Percentiles rank a stretch among this genome's conserved stretches.
phyloP scores from a whole-genome alignment of 2,888 invertebrate species.

The Yponomeuta evonymella region DNA sequence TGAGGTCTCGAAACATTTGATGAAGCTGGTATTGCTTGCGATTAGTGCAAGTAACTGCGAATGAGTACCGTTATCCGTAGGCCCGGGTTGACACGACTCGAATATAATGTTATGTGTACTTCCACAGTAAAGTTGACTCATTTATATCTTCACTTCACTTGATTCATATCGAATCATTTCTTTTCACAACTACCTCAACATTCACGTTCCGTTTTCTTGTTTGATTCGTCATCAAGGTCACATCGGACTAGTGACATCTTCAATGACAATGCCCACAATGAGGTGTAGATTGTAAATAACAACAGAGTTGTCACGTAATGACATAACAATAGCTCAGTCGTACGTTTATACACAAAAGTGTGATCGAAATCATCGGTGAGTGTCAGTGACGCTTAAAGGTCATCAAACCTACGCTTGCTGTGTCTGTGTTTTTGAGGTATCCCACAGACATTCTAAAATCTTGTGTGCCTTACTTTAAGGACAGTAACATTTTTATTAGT shows the following conservation, averaged over 20 bases:
- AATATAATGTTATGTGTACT: not conserved
- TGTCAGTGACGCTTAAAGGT: constrained; percentile 14
- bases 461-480: not conserved
- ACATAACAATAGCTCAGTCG: constrained; percentile 8
- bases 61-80: constrained; percentile 7
- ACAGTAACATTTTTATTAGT: constrained; percentile 2
- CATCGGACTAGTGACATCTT: not conserved
- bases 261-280: not conserved
- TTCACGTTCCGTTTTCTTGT: not conserved
- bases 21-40: not conserved
- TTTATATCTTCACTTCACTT: constrained; percentile 3
- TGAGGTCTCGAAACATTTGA: constrained; percentile 12
- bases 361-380: not conserved
- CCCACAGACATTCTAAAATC: not conserved
- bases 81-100: constrained; percentile 3
- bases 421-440: not conserved
- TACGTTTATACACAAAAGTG: not conserved
- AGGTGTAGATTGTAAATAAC: not conserved
- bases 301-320: not conserved
- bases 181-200: not conserved
- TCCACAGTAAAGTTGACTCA: not conserved
- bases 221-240: not conserved
- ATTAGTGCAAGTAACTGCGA: constrained; percentile 13
- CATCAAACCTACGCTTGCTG: constrained; percentile 14
- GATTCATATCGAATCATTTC: not conserved